Percentiles rank a stretch among this genome's conserved stretches.
Conservation (phyloP, 2,797 vertebrate species). For the Natrix natrix region DNA sequence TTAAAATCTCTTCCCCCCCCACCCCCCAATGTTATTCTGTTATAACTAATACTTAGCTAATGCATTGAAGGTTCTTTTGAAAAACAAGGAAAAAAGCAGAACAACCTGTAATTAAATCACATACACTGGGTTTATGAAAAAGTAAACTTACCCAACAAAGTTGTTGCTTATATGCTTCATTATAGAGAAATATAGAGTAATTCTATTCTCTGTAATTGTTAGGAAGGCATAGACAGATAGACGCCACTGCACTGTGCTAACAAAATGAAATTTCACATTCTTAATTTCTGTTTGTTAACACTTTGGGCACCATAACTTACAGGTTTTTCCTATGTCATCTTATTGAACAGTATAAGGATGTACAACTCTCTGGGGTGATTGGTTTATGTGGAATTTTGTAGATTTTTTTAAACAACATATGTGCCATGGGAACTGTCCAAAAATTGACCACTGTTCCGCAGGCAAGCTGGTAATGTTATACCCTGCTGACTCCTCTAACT, state of each 20-base stretch:
- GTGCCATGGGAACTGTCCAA: background rate
- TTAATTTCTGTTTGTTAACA: constrained; percentile 34
- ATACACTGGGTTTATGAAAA: constrained; percentile 17
- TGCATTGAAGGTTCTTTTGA: constrained; percentile 3
- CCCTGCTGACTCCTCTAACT: background rate
- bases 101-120: constrained; percentile 21
- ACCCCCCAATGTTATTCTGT: background rate
- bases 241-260: background rate
- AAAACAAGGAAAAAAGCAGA: constrained; percentile 13
- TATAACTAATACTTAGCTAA: background rate
- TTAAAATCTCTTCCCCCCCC: background rate
- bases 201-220: constrained; percentile 5
- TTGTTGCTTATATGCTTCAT: constrained; percentile 15
- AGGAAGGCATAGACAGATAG: background rate
- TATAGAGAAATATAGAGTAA: background rate
- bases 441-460: background rate
- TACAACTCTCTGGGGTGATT: background rate
- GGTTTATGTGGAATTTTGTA: background rate
- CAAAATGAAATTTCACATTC: background rate
- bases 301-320: constrained; percentile 18
- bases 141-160: constrained; percentile 2
- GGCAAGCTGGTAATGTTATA: background rate
- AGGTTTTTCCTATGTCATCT: constrained; percentile 28
- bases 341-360: background rate
- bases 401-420: background rate